Base-by-base conservation (phyloP, 2,888 invertebrate genomes). In the Stenodera caucasica region DNA sequence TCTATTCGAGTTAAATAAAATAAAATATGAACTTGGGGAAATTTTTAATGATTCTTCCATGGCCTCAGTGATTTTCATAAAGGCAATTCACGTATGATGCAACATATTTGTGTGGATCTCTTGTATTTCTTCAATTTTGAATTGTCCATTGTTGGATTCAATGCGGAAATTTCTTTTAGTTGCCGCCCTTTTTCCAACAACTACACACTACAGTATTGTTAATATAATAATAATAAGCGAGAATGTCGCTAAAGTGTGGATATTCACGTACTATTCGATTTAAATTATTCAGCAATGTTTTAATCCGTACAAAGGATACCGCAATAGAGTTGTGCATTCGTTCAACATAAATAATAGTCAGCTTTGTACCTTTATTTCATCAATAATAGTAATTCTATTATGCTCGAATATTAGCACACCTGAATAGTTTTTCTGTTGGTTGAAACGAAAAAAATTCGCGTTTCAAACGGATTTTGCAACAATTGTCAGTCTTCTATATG, bases 311-410 rank as follows among this genome's bases (percentile, higher is more conserved):
- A 70, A 70, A 70, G 66, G 57, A 57, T 32, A 62, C 70, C 68
- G 67, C 70, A 65, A 68, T 68, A 67, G 70, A 62, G 63, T 63
- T 63, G 63, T 59, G 62, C 65, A 70, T 70, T 71, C 70, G 70
- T 72, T 71, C 66, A 58, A 67, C 68, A 71, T 71, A 69, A 70
- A 71, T 71, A 71, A 72, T 69, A 67, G 67, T 21, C 64, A 65
- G 63, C 67, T 67, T 64, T 68, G 70, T 70, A 65, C 68, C 21
- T 45, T 3, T 45, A 45, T 45, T 45, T 40, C 18, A 40, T 40
- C 37, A 15, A 40, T 37, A 37, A 37, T 40, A 40, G 37, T 40
- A 15, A 40, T 40, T 40, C 37, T 40, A 40, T 40, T 40, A 40
- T 40, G 37, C n/a, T n/a, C n/a, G n/a, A n/a, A 7, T 26, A 26